These are phyloP conservation scores for Monomorium pharaonis DNA, from an alignment of 1,140 invertebrate genomes.

Conservation along the genomic window DNA sequence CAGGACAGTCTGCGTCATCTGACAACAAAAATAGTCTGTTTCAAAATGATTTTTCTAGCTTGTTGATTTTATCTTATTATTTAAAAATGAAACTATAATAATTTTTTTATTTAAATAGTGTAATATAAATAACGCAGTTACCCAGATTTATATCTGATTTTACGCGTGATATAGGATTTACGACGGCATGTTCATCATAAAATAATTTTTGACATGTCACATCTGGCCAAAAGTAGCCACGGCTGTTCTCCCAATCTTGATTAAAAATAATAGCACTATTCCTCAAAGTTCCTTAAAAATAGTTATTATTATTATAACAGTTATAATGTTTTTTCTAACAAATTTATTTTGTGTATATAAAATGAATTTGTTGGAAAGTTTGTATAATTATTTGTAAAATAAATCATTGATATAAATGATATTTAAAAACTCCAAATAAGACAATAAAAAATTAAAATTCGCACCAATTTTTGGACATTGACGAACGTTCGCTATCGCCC, in stretches of 20 bases:
- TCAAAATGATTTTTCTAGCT: background rate
- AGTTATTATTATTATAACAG: background rate
- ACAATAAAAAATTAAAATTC: background rate
- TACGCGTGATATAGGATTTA: background rate
- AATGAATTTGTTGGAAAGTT: background rate
- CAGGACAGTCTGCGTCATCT: slow-evolving; percentile 24
- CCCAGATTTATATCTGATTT: background rate
- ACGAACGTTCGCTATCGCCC: slow-evolving; percentile 62
- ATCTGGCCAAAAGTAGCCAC: slow-evolving; percentile 24
- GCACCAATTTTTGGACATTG: slow-evolving; percentile 57
- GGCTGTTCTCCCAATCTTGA: background rate
- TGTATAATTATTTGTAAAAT: background rate
- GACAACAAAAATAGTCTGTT: background rate
- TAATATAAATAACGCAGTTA: slow-evolving; percentile 11
- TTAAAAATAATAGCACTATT: background rate
- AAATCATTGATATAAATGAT: background rate
- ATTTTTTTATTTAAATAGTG: background rate
- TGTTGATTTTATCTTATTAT: background rate
- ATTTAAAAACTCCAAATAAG: background rate
- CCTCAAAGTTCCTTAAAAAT: background rate
- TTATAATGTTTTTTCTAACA: no score
- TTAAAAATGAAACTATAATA: background rate
- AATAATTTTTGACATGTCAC: slow-evolving; percentile 68
- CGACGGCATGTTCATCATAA: slow-evolving; percentile 42
- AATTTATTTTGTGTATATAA: no score